Conservation (phyloP, 1,140 invertebrate genomes). For the Tenebrio molitor region DNA sequence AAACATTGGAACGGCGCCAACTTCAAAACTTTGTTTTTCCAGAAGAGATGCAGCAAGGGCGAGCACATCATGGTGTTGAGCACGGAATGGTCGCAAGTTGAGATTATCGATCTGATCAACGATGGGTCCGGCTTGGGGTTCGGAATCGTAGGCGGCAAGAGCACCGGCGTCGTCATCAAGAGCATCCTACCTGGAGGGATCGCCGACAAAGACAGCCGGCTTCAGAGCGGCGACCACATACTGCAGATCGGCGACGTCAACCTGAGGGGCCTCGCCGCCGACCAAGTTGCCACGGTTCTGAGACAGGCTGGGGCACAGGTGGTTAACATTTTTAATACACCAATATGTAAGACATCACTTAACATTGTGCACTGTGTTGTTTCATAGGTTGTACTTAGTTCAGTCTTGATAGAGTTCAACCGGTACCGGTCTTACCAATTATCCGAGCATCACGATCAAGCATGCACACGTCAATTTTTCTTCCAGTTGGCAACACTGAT, state of each 20-base stretch:
- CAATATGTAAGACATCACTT: slow-evolving; percentile 54
- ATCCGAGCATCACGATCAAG: too few relatives aligned
- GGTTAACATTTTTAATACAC: slow-evolving; percentile 55
- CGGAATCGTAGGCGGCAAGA: slow-evolving; percentile 94
- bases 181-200: slow-evolving; percentile 92
- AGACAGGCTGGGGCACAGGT: slow-evolving; percentile 85
- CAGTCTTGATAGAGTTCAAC: too few relatives aligned
- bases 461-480: too few relatives aligned
- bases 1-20: slow-evolving; percentile 25
- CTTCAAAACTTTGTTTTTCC: slow-evolving; percentile 8
- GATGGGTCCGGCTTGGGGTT: slow-evolving; percentile 87
- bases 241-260: slow-evolving; percentile 95
- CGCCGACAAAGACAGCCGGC: slow-evolving; percentile 89
- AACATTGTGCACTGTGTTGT: slow-evolving; percentile 46
- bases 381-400: slow-evolving; percentile 10
- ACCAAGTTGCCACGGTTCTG: slow-evolving; percentile 93
- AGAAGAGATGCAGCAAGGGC: slow-evolving; percentile 12
- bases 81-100: slow-evolving; percentile 93
- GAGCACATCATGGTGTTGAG: slow-evolving; percentile 76
- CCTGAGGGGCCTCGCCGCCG: slow-evolving; percentile 90
- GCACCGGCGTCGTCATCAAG: slow-evolving; percentile 97
- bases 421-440: too few relatives aligned
- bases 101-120: slow-evolving; percentile 90
- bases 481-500: too few relatives aligned
- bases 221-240: slow-evolving; percentile 94